Evolutionary conservation across 2,888 invertebrate species (phyloP).

Genomic region (Timema cristinae): DNA sequence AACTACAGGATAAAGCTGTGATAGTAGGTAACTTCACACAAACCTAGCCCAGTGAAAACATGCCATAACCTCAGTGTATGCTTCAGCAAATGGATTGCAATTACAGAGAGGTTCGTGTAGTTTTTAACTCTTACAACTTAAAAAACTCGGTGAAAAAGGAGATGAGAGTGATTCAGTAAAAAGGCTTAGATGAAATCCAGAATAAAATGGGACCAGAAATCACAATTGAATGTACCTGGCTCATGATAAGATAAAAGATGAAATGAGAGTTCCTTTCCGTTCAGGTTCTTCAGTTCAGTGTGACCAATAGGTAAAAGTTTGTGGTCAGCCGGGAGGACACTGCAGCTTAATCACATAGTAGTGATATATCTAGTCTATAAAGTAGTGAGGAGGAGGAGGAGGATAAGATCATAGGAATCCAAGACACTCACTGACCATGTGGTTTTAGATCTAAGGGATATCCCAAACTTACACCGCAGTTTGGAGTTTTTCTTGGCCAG

Average conservation of each 20-base stretch:
- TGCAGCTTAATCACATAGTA: not conserved
- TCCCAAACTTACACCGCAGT: not conserved
- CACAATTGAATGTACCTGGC: not conserved
- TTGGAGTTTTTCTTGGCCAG: too few species aligned
- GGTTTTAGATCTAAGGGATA: slow-evolving; percentile 12
- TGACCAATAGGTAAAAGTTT: not conserved
- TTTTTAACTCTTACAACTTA: not conserved
- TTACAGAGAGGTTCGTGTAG: not conserved
- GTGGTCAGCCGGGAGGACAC: not conserved
- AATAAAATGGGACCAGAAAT: not conserved
- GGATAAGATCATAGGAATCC: not conserved
- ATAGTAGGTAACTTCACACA: not conserved
- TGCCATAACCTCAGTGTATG: not conserved
- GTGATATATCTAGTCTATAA: not conserved
- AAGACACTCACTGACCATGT: not conserved
- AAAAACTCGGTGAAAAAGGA: not conserved
- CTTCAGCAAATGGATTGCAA: not conserved
- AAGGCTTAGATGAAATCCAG: not conserved
- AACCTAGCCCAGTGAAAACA: slow-evolving; percentile 1
- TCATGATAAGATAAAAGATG: not conserved
- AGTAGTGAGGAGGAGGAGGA: not conserved
- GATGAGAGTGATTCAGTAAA: not conserved
- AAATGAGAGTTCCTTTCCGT: not conserved
- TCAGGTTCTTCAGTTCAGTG: not conserved
- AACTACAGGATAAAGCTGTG: not conserved